Base-by-base conservation (phyloP, 2,797 vertebrate species). In the Falco biarmicus region DNA sequence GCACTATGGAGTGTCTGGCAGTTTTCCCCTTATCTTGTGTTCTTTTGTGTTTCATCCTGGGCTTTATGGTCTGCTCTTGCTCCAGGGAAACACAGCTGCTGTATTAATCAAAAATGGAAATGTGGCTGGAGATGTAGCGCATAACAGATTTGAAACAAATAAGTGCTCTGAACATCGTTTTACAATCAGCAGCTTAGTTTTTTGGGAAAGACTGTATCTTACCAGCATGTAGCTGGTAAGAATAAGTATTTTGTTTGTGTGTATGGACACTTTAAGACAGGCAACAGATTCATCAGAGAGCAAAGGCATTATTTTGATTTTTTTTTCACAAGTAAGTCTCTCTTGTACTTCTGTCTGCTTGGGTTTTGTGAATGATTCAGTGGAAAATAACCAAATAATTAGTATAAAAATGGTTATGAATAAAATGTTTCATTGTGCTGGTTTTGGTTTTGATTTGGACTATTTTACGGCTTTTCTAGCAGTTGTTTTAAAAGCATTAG, bases 21-120 rank as follows among this genome's bases (percentile, higher is more conserved):
- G 53, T 89, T 85, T 74, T 90, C 88, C 94, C 87, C 87, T 84
- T 80, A 65, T 90, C 75, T 86, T 87, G 53, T 85, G 34, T 77
- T 95, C 71, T 57, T 87, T 56, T 77, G 66, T 78, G 82, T 87
- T 95, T 84, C 76, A 88, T 91, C 76, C 69, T 81, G 63, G 78
- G 65, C 80, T 96, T 92, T 92, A 65, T 89, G 89, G 73, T 84
- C 76, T 84, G 57, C 78, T 70, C 51, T 82, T 74, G 84, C 96
- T 96, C 95, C 94, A 97, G 84, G 76, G 73, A 89, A 94, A 45
- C 82, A 92, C 95, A 97, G 92, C 96, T 97, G 95, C 83, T 89
- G 69, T 66, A 93, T 91, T 96, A 92, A 96, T 97, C 77, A 96
- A 91, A 96, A 93, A 96, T 93, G 82, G 69, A 93, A 96, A 92